Evolutionary conservation across 2,113 vertebrate species (phyloP).

Genomic region (Thryonomys swinderianus): DNA sequence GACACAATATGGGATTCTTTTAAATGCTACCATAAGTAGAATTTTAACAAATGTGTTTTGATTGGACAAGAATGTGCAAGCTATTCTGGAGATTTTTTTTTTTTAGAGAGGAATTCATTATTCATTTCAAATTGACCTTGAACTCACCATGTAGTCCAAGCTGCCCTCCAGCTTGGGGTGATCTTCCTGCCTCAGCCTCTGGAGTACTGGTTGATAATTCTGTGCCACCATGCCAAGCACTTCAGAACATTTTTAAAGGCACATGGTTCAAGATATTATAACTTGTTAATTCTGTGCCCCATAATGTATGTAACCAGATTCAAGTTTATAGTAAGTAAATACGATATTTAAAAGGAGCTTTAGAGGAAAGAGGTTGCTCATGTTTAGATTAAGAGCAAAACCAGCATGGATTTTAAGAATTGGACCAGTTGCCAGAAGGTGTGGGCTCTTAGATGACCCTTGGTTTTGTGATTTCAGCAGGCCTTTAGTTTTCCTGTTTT

Average conservation of each 20-base stretch:
- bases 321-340: conserved; percentile 47
- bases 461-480: background rate
- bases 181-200: background rate
- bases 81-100: conserved; percentile 35
- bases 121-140: background rate
- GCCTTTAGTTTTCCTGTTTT: background rate
- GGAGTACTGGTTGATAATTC: background rate
- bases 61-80: conserved; percentile 55
- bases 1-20: background rate
- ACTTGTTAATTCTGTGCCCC: conserved; percentile 53
- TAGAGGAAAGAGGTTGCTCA: background rate
- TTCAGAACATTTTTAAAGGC: conserved; percentile 34
- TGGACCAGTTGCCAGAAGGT: background rate
- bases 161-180: background rate
- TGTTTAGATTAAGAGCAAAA: background rate
- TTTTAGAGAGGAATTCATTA: background rate
- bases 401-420: background rate
- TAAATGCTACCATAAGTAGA: background rate
- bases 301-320: background rate
- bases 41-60: conserved; percentile 21
- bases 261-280: background rate
- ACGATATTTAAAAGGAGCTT: conserved; percentile 50
- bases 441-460: background rate
- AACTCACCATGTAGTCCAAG: background rate
- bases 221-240: background rate